Percentiles rank a stretch among this genome's conserved stretches.
Evolutionary conservation across 2,113 vertebrate species (phyloP).

Genomic region (Actenoides hombroni): DNA sequence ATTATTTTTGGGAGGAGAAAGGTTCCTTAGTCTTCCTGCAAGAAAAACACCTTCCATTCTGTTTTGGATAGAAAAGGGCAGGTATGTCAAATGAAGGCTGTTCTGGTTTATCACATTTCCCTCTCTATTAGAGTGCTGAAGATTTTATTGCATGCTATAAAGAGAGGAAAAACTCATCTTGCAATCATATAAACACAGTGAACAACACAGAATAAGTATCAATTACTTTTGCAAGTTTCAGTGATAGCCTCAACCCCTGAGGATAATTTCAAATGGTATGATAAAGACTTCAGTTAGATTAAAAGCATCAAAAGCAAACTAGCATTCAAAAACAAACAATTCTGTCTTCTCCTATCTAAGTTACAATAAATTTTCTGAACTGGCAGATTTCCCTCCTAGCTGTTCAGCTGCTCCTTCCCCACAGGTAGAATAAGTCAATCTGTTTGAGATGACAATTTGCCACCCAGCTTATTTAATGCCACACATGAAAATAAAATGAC

Average conservation of each 20-base stretch:
- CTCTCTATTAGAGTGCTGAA: slow-evolving; percentile 6
- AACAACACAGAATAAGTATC: slow-evolving; percentile 62
- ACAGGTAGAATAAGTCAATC: slow-evolving; percentile 59
- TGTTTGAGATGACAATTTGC: slow-evolving; percentile 45
- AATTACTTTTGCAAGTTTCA: slow-evolving; percentile 59
- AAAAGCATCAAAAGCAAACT: slow-evolving; percentile 60
- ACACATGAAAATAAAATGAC: slow-evolving; percentile 46
- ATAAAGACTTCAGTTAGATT: slow-evolving; percentile 66
- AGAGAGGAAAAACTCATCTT: slow-evolving; percentile 45
- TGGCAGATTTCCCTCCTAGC: slow-evolving; percentile 55
- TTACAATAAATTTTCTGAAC: slow-evolving; percentile 50
- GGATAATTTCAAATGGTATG: slow-evolving; percentile 40
- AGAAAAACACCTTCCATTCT: background rate
- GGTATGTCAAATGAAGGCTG: background rate
- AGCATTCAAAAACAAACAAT: slow-evolving; percentile 60
- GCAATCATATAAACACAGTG: slow-evolving; percentile 54
- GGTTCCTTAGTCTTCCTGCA: background rate
- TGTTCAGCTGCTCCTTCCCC: slow-evolving; percentile 58
- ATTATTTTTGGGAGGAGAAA: background rate
- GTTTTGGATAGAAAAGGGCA: background rate
- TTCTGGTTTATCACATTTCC: slow-evolving; percentile 2
- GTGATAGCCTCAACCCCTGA: slow-evolving; percentile 33
- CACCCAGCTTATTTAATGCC: slow-evolving; percentile 43
- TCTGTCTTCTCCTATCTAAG: background rate
- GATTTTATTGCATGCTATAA: slow-evolving; percentile 43